Evolutionary conservation across 1,140 invertebrate genomes (phyloP), one percentile per base, ranked within the genome.

Genomic region (Drosophila sp.): DNA sequence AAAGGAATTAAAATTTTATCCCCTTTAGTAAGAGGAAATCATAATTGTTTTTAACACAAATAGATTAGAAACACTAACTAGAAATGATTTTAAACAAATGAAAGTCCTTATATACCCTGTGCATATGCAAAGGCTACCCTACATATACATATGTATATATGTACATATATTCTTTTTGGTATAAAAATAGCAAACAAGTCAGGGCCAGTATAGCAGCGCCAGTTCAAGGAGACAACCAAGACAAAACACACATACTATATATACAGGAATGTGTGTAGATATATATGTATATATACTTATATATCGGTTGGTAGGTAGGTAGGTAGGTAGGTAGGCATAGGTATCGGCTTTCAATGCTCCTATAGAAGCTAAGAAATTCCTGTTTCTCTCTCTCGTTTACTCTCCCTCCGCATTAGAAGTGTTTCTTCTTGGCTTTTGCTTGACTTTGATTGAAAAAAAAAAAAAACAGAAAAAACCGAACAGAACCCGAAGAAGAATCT

Each of bases 121-220:
- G 17, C 17, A 23, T 47, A 7, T 23, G 44, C 44, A 23, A 47
- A 47, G 44, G 17, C 44, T 47, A 23, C 17, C 17, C 44, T 50
- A 27, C 10, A 50, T 50, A 10, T 2, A 23, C 23, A 44, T 44
- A 23, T 44, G 17, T 17, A 17, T 44, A 10, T 29, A 11, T 35
- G 29, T 35, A 35, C 23, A 23, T 58, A 35, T 58, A 58, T 58
- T 58, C 32, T 23, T 35, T 32, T 70, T 67, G 67, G 71, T 87
- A 86, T 87, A 87, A 84, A 87, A 87, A 87, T 87, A 87, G 84
- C 79, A 85, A 85, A 87, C 83, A 76, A 85, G 82, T 85, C 82
- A 87, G 79, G 82, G 82, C 82, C 82, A 86, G 69, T 65, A 74
- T 44, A 58, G 67, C 76, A 78, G 66, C 66, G 74, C 74, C 75